Percentiles rank a stretch among this genome's conserved stretches.
phyloP scores from a whole-genome alignment of 92 coral and sea anemone genomes.

The Porites divaricata region DNA sequence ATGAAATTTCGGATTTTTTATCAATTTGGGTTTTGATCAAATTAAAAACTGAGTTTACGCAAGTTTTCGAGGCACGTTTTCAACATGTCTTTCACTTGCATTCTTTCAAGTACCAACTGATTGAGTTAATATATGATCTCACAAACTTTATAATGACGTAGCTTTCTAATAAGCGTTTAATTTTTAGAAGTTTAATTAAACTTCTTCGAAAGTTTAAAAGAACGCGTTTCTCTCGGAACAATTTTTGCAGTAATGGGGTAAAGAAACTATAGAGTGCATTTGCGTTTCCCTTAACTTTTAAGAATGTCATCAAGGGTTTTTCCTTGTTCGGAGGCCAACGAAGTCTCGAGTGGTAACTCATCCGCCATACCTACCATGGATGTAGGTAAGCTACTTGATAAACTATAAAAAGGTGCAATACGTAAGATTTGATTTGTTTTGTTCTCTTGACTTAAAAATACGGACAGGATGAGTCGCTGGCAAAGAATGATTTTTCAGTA shows the following conservation, averaged over 20 bases:
- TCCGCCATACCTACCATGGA: not conserved
- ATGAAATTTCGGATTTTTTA: too few relatives aligned
- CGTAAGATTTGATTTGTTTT: too few relatives aligned
- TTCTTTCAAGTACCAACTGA: not conserved
- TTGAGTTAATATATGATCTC: not conserved
- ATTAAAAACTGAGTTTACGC: not conserved
- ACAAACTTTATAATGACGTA: constrained; percentile 5
- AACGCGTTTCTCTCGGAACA: too few relatives aligned
- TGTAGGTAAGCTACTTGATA: constrained; percentile 7
- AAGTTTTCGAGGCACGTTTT: not conserved
- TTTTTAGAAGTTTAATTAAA: not conserved
- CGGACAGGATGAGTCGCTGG: too few relatives aligned
- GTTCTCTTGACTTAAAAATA: too few relatives aligned
- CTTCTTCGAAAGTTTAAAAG: not conserved
- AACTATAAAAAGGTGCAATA: not conserved
- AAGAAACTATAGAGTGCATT: not conserved
- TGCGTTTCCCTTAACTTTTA: not conserved
- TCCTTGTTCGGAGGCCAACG: not conserved
- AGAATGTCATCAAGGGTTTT: constrained; percentile 13
- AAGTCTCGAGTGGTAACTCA: not conserved
- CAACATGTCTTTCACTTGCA: not conserved
- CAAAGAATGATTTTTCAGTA: too few relatives aligned
- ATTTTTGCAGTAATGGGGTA: not conserved
- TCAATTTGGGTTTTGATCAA: too few relatives aligned
- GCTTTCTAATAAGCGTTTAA: not conserved